Percentiles rank a stretch among this genome's conserved stretches.
These are phyloP conservation scores for Gambelia wislizenii DNA, from an alignment of 2,797 vertebrate genomes.

Conservation along the genomic window DNA sequence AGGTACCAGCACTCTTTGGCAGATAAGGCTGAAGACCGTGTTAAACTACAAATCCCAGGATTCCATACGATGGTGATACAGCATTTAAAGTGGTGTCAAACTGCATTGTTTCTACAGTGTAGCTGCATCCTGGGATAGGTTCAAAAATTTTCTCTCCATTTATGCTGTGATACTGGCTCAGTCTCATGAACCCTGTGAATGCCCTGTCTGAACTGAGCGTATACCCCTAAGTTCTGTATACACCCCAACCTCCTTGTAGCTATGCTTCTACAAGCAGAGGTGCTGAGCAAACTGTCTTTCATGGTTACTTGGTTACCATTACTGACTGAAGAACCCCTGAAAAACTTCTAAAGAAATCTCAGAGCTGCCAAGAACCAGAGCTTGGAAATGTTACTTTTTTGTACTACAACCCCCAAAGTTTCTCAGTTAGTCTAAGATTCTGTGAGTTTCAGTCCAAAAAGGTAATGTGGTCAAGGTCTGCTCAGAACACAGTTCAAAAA, in stretches of 20 bases:
- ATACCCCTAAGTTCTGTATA: background rate
- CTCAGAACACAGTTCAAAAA: background rate
- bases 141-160: background rate
- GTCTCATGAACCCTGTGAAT: no score
- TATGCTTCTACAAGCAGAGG: background rate
- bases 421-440: no score
- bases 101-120: no score
- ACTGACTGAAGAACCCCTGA: background rate
- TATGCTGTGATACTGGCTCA: background rate
- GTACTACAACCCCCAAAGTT: background rate
- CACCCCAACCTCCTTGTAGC: slow-evolving; percentile 1
- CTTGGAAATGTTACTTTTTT: no score
- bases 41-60: no score
- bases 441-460: no score
- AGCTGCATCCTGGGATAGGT: no score
- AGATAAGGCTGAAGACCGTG: no score
- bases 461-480: background rate
- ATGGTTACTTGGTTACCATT: background rate
- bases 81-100: no score
- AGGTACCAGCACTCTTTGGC: no score
- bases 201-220: background rate
- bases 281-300: background rate
- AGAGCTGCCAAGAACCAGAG: no score
- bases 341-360: background rate
- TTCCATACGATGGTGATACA: no score